Conservation (phyloP, 2,888 invertebrate genomes). For the Blastobasis adustella region DNA sequence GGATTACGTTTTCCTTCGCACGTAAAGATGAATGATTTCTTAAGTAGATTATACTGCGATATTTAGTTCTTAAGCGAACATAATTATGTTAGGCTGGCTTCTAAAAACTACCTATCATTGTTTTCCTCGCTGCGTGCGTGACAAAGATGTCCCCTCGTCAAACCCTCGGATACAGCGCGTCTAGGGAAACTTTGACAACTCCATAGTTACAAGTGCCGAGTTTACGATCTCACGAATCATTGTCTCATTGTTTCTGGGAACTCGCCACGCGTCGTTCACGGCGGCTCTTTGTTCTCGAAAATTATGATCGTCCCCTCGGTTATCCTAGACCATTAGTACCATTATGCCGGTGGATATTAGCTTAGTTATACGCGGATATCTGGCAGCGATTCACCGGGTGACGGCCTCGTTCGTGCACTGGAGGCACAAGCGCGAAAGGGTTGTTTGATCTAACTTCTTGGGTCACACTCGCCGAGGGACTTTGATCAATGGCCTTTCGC, state of each 20-base stretch:
- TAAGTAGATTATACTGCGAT: too few species aligned
- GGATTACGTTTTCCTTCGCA: too few species aligned
- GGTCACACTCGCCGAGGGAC: too few species aligned
- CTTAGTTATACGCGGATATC: slow-evolving; percentile 34
- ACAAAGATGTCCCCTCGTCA: slow-evolving; percentile 36
- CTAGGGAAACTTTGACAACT: slow-evolving; percentile 46
- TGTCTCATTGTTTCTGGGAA: slow-evolving; percentile 58
- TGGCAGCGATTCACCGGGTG: slow-evolving; percentile 25
- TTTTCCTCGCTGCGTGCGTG: slow-evolving; percentile 6
- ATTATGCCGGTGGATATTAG: slow-evolving; percentile 51
- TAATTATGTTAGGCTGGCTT: slow-evolving; percentile 3
- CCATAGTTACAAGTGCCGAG: slow-evolving; percentile 39
- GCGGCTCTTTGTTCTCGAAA: slow-evolving; percentile 52
- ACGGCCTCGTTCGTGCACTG: slow-evolving; percentile 5
- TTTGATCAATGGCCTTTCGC: too few species aligned
- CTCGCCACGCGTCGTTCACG: slow-evolving; percentile 51
- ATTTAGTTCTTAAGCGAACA: neutral
- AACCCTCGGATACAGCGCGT: slow-evolving; percentile 31
- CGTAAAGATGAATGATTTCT: too few species aligned
- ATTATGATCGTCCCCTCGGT: slow-evolving; percentile 60
- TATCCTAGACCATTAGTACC: slow-evolving; percentile 56
- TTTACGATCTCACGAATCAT: slow-evolving; percentile 59
- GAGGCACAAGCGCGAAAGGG: too few species aligned
- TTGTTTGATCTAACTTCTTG: too few species aligned
- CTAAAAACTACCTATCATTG: slow-evolving; percentile 4